Base-by-base conservation (phyloP, 2,888 invertebrate species). In the Sericinus montela region DNA sequence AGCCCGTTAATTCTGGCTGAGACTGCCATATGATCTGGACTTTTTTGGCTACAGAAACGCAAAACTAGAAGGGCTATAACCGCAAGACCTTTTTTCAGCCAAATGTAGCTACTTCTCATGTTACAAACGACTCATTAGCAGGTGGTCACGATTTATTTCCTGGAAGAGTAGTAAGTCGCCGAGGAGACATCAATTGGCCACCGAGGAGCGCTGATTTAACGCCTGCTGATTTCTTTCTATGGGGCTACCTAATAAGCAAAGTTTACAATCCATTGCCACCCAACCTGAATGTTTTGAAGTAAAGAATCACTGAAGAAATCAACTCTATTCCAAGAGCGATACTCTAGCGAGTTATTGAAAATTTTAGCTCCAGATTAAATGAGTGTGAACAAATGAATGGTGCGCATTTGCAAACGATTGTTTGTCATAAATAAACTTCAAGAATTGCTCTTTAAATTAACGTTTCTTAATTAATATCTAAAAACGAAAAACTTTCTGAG, bases 271-370 rank as follows among this genome's bases (percentile, higher is more conserved):
- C n/a, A n/a, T n/a, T n/a, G n/a, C n/a, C n/a, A n/a, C n/a, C n/a
- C 23, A 58, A 55, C 50, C 51, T 58, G 49, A 53, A 46, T 48
- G 44, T 51, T 39, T 52, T 56, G 41, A 59, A 56, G 52, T 53
- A 57, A 56, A 63, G 52, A 55, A 60, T 62, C 46, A 60, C 52
- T 37, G 56, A 58, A 47, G 55, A 62, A 63, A 62, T 54, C 48
- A 45, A 60, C 48, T 23, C 56, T 51, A 59, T 62, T 46, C 49
- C 53, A 55, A 49, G 55, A 53, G 57, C 55, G 47, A 61, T 59
- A 60, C 52, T 62, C 45, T 54, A 58, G 45, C 55, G 53, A 41
- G n/a, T n/a, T n/a, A n/a, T n/a, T n/a, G n/a, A n/a, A n/a, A n/a
- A n/a, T n/a, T n/a, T n/a, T n/a, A n/a, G n/a, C n/a, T n/a, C n/a